A percentile compares a stretch with the other conserved stretches of the same genome.
phyloP scores from a whole-genome alignment of 2,888 invertebrate species.

The Chrysodeixis includens region DNA sequence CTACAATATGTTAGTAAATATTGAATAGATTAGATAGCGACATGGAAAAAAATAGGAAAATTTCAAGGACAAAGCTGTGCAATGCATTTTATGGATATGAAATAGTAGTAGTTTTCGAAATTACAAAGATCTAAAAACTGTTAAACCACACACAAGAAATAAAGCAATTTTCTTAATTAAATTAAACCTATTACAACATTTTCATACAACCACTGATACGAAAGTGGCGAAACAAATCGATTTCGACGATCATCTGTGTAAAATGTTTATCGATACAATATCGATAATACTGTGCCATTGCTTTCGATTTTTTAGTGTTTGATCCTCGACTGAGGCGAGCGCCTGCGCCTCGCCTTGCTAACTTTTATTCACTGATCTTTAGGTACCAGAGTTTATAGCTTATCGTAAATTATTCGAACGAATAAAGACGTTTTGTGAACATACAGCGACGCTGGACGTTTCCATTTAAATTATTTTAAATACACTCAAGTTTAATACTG shows the following conservation, averaged over 20 bases:
- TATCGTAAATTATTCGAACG: slow-evolving; percentile 80
- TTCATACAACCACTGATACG: slow-evolving; percentile 13
- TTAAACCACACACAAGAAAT: slow-evolving; percentile 35
- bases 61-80: too few species aligned
- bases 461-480: slow-evolving; percentile 86
- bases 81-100: too few species aligned
- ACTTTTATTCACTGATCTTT: slow-evolving; percentile 84
- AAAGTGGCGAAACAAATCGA: slow-evolving; percentile 57
- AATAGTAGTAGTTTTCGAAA: too few species aligned
- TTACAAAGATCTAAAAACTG: slow-evolving; percentile 27
- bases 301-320: slow-evolving; percentile 75
- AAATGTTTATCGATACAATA: slow-evolving; percentile 60
- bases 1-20: too few species aligned
- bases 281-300: slow-evolving; percentile 55
- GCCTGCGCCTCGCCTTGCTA: slow-evolving; percentile 76
- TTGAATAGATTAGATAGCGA: too few species aligned
- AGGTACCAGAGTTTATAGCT: slow-evolving; percentile 82
- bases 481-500: slow-evolving; percentile 72
- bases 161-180: slow-evolving; percentile 51
- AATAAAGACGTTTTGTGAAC: slow-evolving; percentile 86
- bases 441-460: slow-evolving; percentile 74
- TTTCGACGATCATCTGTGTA: slow-evolving; percentile 46
- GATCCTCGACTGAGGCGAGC: slow-evolving; percentile 66
- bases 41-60: too few species aligned
- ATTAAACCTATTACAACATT: slow-evolving; percentile 48